Evolutionary conservation across 2,113 vertebrate genomes (phyloP).

Genomic region (Noturus placidus): DNA sequence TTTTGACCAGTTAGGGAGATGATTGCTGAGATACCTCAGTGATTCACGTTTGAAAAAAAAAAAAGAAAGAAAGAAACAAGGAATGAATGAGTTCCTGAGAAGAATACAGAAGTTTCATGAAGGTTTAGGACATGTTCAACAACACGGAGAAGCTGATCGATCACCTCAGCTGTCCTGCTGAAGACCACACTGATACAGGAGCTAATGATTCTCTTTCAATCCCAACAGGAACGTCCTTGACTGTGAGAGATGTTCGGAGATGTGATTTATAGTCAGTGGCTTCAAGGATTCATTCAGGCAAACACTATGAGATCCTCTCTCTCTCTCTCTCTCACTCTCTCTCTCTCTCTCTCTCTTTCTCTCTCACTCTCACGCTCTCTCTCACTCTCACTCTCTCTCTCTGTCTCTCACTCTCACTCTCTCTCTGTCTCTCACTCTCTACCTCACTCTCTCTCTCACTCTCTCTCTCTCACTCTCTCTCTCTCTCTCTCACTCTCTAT

Average conservation of each 20-base stretch:
- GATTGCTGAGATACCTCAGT: background rate
- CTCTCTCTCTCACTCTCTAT: background rate
- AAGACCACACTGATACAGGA: background rate
- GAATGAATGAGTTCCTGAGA: background rate
- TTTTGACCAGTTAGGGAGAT: conserved; percentile 39
- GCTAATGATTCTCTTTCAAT: conserved; percentile 23
- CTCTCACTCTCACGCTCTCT: background rate
- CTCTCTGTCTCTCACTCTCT: background rate
- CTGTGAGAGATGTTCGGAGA: conserved; percentile 19
- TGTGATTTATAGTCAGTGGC: conserved; percentile 40
- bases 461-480: background rate
- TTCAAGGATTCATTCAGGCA: background rate
- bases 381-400: background rate
- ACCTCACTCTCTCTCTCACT: no score
- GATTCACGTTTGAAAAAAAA: background rate
- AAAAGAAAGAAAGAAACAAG: no score
- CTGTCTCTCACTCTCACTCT: background rate
- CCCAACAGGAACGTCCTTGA: conserved; percentile 26
- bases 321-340: background rate
- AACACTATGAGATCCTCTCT: background rate
- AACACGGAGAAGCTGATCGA: background rate
- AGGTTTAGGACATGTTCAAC: background rate
- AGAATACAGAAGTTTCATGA: background rate
- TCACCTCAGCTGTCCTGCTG: conserved; percentile 16
- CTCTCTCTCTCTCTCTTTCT: background rate